Evolutionary conservation across 2,113 vertebrate species (phyloP).

Genomic region (Tiliqua scincoides): DNA sequence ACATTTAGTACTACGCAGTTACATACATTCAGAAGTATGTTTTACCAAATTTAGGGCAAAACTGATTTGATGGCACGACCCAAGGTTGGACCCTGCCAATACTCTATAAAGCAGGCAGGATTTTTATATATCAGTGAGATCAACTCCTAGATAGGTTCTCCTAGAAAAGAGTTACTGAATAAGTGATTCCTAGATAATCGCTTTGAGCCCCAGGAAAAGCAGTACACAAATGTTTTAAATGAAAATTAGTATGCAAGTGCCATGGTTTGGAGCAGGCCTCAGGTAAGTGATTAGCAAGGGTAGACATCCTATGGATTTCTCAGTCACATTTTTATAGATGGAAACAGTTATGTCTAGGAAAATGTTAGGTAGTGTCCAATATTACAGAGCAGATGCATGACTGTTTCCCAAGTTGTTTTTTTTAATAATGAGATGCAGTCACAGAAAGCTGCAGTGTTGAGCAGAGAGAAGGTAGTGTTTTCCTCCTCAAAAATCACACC

Average conservation of each 20-base stretch:
- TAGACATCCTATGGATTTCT: background rate
- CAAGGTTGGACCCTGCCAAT: background rate
- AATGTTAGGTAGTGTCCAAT: background rate
- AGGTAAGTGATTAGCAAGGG: background rate
- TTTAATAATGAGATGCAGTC: background rate
- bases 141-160: background rate
- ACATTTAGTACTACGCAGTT: background rate
- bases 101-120: background rate
- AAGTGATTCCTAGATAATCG: no score
- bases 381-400: background rate
- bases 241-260: background rate
- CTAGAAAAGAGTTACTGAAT: no score
- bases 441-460: background rate
- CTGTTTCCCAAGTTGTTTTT: background rate
- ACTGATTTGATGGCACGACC: background rate
- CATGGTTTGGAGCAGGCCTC: background rate
- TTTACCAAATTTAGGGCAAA: background rate
- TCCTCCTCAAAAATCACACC: background rate
- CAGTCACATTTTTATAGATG: background rate
- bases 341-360: conserved; percentile 13
- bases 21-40: background rate
- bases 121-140: background rate
- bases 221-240: no score
- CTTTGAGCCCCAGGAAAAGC: no score
- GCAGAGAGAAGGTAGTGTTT: background rate